Conservation (phyloP, 2,797 vertebrate species). For the Melanotaenia boesemani region DNA sequence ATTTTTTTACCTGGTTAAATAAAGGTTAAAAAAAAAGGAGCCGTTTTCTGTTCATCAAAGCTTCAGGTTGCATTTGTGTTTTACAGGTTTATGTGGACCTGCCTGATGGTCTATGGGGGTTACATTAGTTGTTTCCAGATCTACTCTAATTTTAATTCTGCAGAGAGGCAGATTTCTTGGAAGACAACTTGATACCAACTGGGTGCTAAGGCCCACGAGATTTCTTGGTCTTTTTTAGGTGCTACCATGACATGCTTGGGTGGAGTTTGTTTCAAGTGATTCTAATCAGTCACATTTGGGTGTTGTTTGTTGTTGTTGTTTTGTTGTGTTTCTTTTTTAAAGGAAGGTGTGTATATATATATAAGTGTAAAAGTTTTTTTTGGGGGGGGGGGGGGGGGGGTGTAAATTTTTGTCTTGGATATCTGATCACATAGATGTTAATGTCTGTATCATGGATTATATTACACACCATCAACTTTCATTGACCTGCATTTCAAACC, state of each 20-base stretch:
- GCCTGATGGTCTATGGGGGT: conserved; percentile 11
- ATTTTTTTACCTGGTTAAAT: too few relatives aligned
- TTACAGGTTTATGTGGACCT: conserved; percentile 17
- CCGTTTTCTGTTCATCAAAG: not conserved
- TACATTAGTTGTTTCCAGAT: conserved; percentile 38
- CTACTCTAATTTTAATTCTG: conserved; percentile 76
- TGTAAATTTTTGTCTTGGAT: not conserved
- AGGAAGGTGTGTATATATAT: too few relatives aligned
- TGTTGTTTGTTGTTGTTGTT: not conserved
- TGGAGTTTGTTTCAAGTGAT: conserved; percentile 1
- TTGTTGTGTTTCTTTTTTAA: too few relatives aligned
- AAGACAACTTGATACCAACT: conserved; percentile 69
- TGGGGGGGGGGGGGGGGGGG: not conserved
- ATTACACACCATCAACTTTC: conserved; percentile 42
- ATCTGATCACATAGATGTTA: not conserved
- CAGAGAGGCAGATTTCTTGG: conserved; percentile 63
- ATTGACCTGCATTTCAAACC: conserved; percentile 21
- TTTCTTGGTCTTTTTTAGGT: conserved; percentile 63
- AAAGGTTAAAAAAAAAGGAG: too few relatives aligned
- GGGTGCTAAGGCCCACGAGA: conserved; percentile 36
- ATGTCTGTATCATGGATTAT: conserved; percentile 33
- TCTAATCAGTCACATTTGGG: conserved; percentile 1
- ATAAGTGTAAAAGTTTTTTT: not conserved
- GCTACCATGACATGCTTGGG: conserved; percentile 20
- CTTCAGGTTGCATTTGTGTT: conserved; percentile 2